Conservation (phyloP, 2,113 vertebrate species). For the Eidolon helvum region DNA sequence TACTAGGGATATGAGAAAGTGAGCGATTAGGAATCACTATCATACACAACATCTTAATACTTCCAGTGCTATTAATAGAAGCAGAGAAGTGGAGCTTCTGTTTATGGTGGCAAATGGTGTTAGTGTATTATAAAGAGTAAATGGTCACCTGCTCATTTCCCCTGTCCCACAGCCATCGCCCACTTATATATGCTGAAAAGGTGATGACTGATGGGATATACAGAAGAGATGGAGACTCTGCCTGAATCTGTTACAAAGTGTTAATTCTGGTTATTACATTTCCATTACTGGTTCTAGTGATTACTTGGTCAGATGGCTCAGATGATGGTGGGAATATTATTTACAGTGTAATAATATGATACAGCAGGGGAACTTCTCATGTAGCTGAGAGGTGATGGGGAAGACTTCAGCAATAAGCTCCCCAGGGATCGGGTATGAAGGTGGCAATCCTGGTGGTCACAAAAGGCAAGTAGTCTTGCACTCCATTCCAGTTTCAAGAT, state of each 20-base stretch:
- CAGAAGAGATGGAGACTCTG: neutral
- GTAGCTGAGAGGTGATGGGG: neutral
- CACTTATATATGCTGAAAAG: neutral
- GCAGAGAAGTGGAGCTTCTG: neutral
- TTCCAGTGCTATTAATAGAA: neutral
- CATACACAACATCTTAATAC: neutral
- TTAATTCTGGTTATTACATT: neutral
- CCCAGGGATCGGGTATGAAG: neutral
- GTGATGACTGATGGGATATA: neutral
- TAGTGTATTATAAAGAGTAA: neutral
- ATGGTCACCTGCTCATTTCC: neutral
- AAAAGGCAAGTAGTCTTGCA: neutral
- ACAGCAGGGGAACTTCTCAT: neutral
- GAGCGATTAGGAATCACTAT: neutral
- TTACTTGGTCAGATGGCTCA: neutral
- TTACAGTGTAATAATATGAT: neutral
- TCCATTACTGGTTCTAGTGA: neutral
- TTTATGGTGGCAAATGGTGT: neutral
- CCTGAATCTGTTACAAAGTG: neutral
- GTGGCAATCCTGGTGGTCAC: neutral
- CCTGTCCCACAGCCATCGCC: neutral
- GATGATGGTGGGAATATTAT: neutral
- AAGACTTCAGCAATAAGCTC: neutral
- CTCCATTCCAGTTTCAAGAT: neutral
- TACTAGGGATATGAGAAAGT: neutral